phyloP scores from a whole-genome alignment of 2,888 invertebrate species.

The Listrodromus nycthemerus region DNA sequence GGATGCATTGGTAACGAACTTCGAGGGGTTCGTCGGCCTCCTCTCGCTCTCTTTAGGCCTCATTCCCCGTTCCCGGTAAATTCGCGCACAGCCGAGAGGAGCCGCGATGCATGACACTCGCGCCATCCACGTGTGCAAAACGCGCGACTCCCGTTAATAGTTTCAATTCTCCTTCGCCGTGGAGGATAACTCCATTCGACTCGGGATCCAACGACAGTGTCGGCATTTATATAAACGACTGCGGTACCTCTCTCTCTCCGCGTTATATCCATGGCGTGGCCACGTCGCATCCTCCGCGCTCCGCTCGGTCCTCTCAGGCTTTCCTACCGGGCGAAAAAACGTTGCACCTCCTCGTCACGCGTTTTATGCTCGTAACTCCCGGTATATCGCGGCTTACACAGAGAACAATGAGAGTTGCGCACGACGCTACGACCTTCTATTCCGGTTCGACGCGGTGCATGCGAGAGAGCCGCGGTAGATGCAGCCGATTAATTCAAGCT shows the following conservation, averaged over 20 bases:
- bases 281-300: neutral
- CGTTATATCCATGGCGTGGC: neutral
- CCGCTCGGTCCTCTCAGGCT: neutral
- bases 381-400: neutral
- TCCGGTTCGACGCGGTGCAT: conserved; percentile 31
- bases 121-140: neutral
- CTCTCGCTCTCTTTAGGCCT: neutral
- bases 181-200: conserved; percentile 8
- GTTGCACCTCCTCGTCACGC: conserved; percentile 19
- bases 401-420: conserved; percentile 33
- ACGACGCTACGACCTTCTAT: conserved; percentile 1
- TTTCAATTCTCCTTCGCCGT: conserved; percentile 7
- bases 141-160: conserved; percentile 20
- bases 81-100: conserved; percentile 2
- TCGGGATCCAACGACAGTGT: neutral
- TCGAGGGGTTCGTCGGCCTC: conserved; percentile 22
- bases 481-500: conserved; percentile 82
- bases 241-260: neutral
- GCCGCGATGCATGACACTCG: conserved; percentile 2
- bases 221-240: conserved; percentile 20
- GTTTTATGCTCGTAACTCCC: neutral
- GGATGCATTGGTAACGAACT: neutral
- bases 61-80: conserved; percentile 19
- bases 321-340: conserved; percentile 8
- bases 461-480: conserved; percentile 41